phyloP scores from a whole-genome alignment of 2,888 invertebrate species.

The Chloromyia formosa region DNA sequence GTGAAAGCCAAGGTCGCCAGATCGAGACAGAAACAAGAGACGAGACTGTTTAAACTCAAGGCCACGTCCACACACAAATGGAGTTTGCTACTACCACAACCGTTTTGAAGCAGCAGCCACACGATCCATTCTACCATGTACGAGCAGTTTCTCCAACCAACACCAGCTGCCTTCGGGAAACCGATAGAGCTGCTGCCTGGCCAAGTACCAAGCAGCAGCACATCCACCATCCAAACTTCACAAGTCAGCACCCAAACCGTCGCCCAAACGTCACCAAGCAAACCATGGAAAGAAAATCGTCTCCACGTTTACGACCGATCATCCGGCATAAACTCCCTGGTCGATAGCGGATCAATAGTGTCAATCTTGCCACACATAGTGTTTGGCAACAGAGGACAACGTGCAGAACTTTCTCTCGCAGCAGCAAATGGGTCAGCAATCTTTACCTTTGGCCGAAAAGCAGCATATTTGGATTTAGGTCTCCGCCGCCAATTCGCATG shows the following conservation, averaged over 20 bases:
- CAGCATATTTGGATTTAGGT: background rate
- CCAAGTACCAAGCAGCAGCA: no score
- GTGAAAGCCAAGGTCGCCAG: background rate
- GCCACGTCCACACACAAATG: background rate
- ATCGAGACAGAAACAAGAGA: background rate
- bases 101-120: no score
- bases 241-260: no score
- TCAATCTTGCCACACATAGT: background rate
- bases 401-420: background rate
- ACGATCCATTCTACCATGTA: background rate
- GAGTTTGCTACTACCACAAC: no score
- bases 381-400: no score
- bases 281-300: background rate
- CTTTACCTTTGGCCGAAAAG: background rate
- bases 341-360: no score
- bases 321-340: no score
- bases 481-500: background rate
- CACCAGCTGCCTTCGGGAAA: no score
- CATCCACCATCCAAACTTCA: background rate
- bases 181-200: no score
- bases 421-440: background rate
- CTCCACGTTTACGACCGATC: no score
- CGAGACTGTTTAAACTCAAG: background rate
- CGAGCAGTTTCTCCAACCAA: background rate
- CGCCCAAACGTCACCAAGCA: no score